A percentile compares a stretch with the other conserved stretches of the same genome.
Evolutionary conservation across 2,888 invertebrate species (phyloP).

Genomic region (Apodemia hepburni): DNA sequence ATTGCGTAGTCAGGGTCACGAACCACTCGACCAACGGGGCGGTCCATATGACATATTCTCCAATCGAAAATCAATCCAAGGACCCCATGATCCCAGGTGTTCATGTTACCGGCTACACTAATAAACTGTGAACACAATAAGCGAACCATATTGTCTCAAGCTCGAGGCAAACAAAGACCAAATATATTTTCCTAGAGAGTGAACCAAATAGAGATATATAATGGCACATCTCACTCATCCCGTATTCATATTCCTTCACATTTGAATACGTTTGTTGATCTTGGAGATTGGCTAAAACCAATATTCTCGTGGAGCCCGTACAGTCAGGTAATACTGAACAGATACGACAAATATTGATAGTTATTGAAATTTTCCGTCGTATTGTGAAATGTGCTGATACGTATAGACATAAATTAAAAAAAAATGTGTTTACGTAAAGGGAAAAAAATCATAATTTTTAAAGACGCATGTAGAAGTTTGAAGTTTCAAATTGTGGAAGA

Average conservation of each 20-base stretch:
- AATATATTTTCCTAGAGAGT: not conserved
- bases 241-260: constrained; percentile 15
- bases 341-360: constrained; percentile 11
- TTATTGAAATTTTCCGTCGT: constrained; percentile 1
- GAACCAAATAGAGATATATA: constrained; percentile 6
- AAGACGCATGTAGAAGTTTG: too few species aligned
- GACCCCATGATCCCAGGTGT: too few species aligned
- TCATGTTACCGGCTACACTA: not conserved
- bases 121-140: not conserved
- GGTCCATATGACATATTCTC: too few species aligned
- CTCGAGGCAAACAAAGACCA: not conserved
- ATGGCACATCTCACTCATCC: not conserved
- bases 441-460: too few species aligned
- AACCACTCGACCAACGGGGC: too few species aligned
- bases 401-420: not conserved
- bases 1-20: too few species aligned
- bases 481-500: too few species aligned
- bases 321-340: constrained; percentile 2
- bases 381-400: not conserved
- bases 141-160: not conserved
- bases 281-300: constrained; percentile 13
- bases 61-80: too few species aligned
- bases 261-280: constrained; percentile 6
- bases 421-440: not conserved
- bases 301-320: not conserved